Evolutionary conservation across 2,888 invertebrate species (phyloP), one percentile per base, ranked within the genome.

Genomic region (Dorcus parallelipipedus): DNA sequence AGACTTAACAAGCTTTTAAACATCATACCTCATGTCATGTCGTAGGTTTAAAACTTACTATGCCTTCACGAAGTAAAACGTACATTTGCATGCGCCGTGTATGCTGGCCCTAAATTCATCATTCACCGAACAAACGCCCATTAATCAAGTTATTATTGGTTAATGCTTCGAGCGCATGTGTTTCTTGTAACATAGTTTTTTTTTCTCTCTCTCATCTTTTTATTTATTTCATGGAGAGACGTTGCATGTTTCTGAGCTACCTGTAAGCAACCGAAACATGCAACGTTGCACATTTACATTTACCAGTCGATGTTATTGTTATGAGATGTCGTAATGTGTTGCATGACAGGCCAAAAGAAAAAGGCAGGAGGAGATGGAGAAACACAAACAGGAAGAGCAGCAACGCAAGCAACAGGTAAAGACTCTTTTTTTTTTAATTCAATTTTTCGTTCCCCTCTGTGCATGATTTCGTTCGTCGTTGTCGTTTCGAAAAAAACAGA

Each of bases 321-420:
- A 67, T 69, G 66, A 67, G 64, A 64, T 71, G 78, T 82, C 83
- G 82, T 82, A 80, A 80, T 80, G 79, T 82, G 75, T 79, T 81
- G 75, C 73, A 78, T 80, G 79, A 79, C 84, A 93, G 92, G 91
- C 91, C 77, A 90, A 91, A 75, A 86, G 89, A 79, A 89, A 88
- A 79, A 88, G 90, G 63, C 91, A 93, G 75, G 93, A 93, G 80
- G 92, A 93, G 76, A 77, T 89, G 71, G 93, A 93, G 78, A 90
- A 89, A 74, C 88, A 89, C 75, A 89, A 88, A 76, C 86, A 89
- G 65, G 92, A 93, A 79, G 93, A 93, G 66, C 90, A 92, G 71
- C 84, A 88, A 67, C 87, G 92, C 71, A 90, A 90, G 77, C 91
- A 91, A 78, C 93, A 94, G 91, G 93, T 93, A 79, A 66, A 58